Percentiles rank a stretch among this genome's conserved stretches.
phyloP scores from a whole-genome alignment of 1,140 invertebrate genomes.

The Thaumetopoea pityocampa region DNA sequence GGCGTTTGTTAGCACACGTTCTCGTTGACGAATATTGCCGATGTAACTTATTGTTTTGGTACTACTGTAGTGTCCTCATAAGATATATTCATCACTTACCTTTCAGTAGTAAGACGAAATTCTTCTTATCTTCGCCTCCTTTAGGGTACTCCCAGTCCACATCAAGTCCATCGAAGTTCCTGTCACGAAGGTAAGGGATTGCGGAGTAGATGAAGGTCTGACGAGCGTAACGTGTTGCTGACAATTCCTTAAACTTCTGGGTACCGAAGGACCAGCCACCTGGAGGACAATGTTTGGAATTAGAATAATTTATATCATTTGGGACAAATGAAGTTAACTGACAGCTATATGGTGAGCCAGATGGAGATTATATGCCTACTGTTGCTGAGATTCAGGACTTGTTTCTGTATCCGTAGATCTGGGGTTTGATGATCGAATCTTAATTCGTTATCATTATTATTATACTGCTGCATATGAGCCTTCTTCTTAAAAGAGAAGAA shows the following conservation, averaged over 20 bases:
- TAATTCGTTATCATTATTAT: no score
- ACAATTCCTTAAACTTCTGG: conserved; percentile 96
- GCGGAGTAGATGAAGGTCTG: conserved; percentile 96
- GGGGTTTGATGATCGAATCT: no score
- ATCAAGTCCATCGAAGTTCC: conserved; percentile 93
- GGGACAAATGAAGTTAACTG: not conserved
- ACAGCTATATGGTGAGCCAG: not conserved
- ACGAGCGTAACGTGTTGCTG: conserved; percentile 88
- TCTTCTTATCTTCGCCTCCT: conserved; percentile 94
- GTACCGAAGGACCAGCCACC: conserved; percentile 97
- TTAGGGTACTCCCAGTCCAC: conserved; percentile 99
- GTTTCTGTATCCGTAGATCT: no score
- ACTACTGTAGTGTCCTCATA: not conserved
- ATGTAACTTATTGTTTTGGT: not conserved
- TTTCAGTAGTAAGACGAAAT: conserved; percentile 93
- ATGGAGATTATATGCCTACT: no score
- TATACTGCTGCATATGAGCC: no score
- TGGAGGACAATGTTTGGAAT: conserved; percentile 39
- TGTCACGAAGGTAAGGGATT: conserved; percentile 91
- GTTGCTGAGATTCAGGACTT: no score
- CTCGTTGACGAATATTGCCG: not conserved
- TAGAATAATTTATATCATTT: not conserved
- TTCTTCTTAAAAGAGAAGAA: no score
- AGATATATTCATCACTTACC: conserved; percentile 78
- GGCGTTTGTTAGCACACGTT: no score